Evolutionary conservation across 2,888 invertebrate genomes (phyloP).

Genomic region (Altica lythri): DNA sequence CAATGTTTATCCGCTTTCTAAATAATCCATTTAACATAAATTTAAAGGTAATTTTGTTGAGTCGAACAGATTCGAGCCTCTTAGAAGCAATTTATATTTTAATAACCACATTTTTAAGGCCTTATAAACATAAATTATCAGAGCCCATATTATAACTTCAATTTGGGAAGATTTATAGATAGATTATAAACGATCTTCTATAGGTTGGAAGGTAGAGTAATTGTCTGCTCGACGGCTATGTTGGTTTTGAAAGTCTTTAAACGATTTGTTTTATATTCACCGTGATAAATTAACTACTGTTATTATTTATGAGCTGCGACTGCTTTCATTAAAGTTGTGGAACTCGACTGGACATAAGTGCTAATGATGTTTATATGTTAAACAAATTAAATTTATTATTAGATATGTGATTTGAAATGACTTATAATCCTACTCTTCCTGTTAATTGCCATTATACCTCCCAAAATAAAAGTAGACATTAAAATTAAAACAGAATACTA

Average conservation of each 20-base stretch:
- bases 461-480: too few relatives aligned
- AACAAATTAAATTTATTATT: too few relatives aligned
- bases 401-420: too few relatives aligned
- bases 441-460: too few relatives aligned
- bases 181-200: slow-evolving; percentile 21
- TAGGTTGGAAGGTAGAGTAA: slow-evolving; percentile 22
- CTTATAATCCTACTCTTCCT: too few relatives aligned
- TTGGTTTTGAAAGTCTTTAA: slow-evolving; percentile 26
- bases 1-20: slow-evolving; percentile 48
- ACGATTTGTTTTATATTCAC: slow-evolving; percentile 14
- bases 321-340: slow-evolving; percentile 6
- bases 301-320: slow-evolving; percentile 18
- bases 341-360: slow-evolving; percentile 1
- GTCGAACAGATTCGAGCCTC: slow-evolving; percentile 34
- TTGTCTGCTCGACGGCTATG: slow-evolving; percentile 19
- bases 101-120: slow-evolving; percentile 41
- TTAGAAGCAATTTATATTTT: slow-evolving; percentile 42
- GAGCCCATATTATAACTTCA: slow-evolving; percentile 25
- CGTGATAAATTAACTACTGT: slow-evolving; percentile 17
- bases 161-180: slow-evolving; percentile 31
- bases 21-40: slow-evolving; percentile 49
- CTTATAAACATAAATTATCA: slow-evolving; percentile 37
- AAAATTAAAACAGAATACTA: too few relatives aligned
- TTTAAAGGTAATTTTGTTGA: slow-evolving; percentile 43
- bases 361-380: too few relatives aligned